phyloP scores from a whole-genome alignment of 64 coral and sea anemone genomes.

The Dendronephthya gigantea region DNA sequence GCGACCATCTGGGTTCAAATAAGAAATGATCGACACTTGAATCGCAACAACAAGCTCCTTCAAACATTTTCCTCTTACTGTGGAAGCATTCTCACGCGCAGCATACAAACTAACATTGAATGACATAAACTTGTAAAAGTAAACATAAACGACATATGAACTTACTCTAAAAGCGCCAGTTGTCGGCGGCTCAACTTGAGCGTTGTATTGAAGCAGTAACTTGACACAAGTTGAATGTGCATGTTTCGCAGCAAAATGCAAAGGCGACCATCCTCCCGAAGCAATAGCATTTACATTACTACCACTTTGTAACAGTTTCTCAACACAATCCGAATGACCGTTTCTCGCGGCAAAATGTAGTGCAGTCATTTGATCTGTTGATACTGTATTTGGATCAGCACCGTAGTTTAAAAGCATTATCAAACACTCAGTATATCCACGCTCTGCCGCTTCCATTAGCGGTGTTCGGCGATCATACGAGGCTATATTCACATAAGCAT shows the following conservation, averaged over 20 bases:
- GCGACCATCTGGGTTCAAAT: not conserved
- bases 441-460: slow-evolving; percentile 88
- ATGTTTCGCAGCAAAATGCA: slow-evolving; percentile 88
- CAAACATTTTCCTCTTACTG: not conserved
- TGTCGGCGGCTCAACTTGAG: slow-evolving; percentile 85
- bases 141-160: slow-evolving; percentile 12
- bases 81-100: not conserved
- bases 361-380: slow-evolving; percentile 87
- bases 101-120: slow-evolving; percentile 6
- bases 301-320: slow-evolving; percentile 89
- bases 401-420: slow-evolving; percentile 78
- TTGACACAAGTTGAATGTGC: slow-evolving; percentile 94
- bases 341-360: slow-evolving; percentile 91
- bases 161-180: slow-evolving; percentile 79
- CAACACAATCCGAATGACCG: slow-evolving; percentile 86
- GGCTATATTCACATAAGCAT: slow-evolving; percentile 96
- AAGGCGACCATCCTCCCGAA: slow-evolving; percentile 90
- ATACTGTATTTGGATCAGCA: slow-evolving; percentile 80
- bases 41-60: not conserved
- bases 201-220: slow-evolving; percentile 68
- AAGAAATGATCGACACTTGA: slow-evolving; percentile 4
- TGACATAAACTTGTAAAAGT: not conserved
- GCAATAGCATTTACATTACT: slow-evolving; percentile 93
- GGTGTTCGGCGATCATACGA: slow-evolving; percentile 93
- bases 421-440: slow-evolving; percentile 95